Evolutionary conservation across 2,113 vertebrate species (phyloP).

Genomic region (Mustelus asterias): DNA sequence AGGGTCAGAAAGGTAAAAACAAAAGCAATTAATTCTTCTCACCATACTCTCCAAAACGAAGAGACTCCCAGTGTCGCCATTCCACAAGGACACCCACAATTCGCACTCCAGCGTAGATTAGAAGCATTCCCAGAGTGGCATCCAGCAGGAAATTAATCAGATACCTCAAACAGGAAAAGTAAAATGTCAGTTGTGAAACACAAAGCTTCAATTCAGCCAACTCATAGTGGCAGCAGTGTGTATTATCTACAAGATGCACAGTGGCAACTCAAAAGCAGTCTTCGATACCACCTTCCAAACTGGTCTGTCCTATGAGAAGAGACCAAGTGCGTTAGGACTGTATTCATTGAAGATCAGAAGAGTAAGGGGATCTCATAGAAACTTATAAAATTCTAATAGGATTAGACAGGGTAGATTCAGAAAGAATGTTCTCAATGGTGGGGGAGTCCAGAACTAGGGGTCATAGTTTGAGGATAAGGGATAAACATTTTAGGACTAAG

Average conservation of each 20-base stretch:
- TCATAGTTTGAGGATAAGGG: too few relatives aligned
- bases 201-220: background rate
- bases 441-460: too few relatives aligned
- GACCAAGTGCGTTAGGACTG: too few relatives aligned
- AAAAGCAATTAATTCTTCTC: constrained; percentile 41
- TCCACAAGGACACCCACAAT: constrained; percentile 82
- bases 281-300: background rate
- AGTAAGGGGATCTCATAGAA: too few relatives aligned
- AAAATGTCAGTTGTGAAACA: background rate
- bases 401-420: too few relatives aligned
- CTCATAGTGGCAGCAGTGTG: background rate
- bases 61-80: constrained; percentile 91
- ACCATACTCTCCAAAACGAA: constrained; percentile 98
- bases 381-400: too few relatives aligned
- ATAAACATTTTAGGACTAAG: too few relatives aligned
- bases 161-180: constrained; percentile 65
- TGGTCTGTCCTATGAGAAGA: too few relatives aligned
- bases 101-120: constrained; percentile 86
- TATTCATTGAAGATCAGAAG: too few relatives aligned
- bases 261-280: background rate
- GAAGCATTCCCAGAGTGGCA: constrained; percentile 89
- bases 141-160: constrained; percentile 97
- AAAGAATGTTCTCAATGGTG: too few relatives aligned
- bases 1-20: background rate
- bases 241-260: background rate